These are phyloP conservation scores for Lates japonicus DNA, from an alignment of 2,797 vertebrate genomes.

Conservation along the genomic window DNA sequence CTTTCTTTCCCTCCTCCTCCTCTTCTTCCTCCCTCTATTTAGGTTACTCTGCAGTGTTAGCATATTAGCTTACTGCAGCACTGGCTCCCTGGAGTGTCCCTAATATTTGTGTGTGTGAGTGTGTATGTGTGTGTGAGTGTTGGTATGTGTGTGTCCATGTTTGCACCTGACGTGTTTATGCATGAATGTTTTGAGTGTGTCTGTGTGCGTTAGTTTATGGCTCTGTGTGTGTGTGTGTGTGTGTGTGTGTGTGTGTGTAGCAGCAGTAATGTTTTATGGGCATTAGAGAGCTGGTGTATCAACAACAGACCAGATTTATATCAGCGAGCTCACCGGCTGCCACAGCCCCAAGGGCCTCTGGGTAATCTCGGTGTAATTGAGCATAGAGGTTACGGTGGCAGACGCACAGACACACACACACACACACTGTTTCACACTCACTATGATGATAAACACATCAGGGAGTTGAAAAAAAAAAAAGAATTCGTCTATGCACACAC, in stretches of 20 bases:
- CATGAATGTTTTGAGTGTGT: background rate
- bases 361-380: slow-evolving; percentile 84
- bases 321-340: slow-evolving; percentile 69
- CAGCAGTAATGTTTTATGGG: slow-evolving; percentile 61
- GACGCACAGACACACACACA: slow-evolving; percentile 40
- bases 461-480: slow-evolving; percentile 15
- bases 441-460: slow-evolving; percentile 41
- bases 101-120: slow-evolving; percentile 16
- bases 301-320: slow-evolving; percentile 79
- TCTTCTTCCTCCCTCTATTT: slow-evolving; percentile 4
- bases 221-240: slow-evolving; percentile 13
- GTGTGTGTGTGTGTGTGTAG: slow-evolving; percentile 20
- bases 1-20: background rate
- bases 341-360: slow-evolving; percentile 73
- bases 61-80: slow-evolving; percentile 51
- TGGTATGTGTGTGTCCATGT: background rate
- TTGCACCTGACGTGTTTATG: slow-evolving; percentile 10
- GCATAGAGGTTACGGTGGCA: slow-evolving; percentile 72
- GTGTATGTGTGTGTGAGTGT: background rate
- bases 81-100: slow-evolving; percentile 15
- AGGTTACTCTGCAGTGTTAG: slow-evolving; percentile 51
- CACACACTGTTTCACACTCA: slow-evolving; percentile 10
- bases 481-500: background rate
- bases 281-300: slow-evolving; percentile 63
- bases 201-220: slow-evolving; percentile 2